These are phyloP conservation scores for Thamnophis sirtalis DNA, from an alignment of 2,113 vertebrate genomes.

Conservation along the genomic window DNA sequence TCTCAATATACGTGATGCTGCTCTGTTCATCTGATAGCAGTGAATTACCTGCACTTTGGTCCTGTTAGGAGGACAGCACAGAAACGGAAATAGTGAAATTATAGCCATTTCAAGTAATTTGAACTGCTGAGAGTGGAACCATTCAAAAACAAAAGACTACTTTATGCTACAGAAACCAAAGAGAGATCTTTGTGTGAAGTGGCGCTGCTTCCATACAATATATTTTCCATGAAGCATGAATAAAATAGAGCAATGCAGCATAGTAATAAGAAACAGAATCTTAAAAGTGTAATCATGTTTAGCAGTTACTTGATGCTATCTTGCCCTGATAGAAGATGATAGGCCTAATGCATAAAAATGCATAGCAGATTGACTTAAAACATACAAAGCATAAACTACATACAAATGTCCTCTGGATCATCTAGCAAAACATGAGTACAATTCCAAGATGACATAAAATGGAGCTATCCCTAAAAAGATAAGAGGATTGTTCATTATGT, in stretches of 20 bases:
- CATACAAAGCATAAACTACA: not conserved
- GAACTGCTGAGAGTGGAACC: not conserved
- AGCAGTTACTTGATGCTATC: not conserved
- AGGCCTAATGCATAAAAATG: not conserved
- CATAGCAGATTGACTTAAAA: not conserved
- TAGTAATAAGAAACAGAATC: not conserved
- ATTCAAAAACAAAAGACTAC: not conserved
- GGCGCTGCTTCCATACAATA: not conserved
- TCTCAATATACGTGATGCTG: not conserved
- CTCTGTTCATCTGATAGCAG: not conserved
- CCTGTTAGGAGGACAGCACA: not conserved
- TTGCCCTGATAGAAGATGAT: not conserved
- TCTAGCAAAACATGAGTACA: not conserved
- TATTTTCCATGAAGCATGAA: not conserved
- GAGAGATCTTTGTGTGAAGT: not conserved
- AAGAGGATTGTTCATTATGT: not conserved
- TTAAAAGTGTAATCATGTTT: not conserved
- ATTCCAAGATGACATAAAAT: not conserved
- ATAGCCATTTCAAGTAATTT: not conserved
- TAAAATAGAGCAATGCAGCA: not conserved
- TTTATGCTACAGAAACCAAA: not conserved
- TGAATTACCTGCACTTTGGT: not conserved
- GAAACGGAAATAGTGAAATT: constrained; percentile 10
- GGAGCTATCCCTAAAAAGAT: not conserved
- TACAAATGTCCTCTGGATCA: not conserved